Evolutionary conservation across 2,113 vertebrate genomes (phyloP), one percentile per base, ranked within the genome.

Genomic region (Mustela lutreola): DNA sequence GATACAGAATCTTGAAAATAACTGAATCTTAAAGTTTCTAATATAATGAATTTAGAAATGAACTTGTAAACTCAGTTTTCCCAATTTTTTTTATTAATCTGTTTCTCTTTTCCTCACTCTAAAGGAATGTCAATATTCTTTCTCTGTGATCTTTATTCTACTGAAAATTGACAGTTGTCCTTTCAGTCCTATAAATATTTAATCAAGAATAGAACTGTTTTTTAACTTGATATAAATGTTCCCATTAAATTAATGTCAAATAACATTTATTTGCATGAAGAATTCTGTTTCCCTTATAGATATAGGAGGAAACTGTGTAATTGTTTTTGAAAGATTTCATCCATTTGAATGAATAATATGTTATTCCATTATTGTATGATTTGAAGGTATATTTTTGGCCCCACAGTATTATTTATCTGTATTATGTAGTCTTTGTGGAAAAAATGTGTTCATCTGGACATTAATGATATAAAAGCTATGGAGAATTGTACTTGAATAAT

Each of bases 171-270:
- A 86, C 28, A 62, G 31, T 78, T 94, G 39, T 65, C 45, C 15
- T 82, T 85, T 94, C 15, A 89, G 11, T 75, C 42, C 63, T 96
- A 19, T 85, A 84, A 86, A 70, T 94, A 95, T 87, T 79, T 96
- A 94, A 89, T 88, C 56, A 91, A 89, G 11, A 91, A 58, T 65
- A 45, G 63, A 91, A 71, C 63, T 53, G 95, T 58, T 94, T 12
- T 76, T 9, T 94, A 28, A 33, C 31, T 80, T 15, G 26, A 82
- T 94, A 22, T 96, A 91, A 63, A 63, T 92, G 76, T 80, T 91
- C 5, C 6, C 62, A 73, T 82, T 93, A 62, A 89, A 75, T 88
- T 21, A 95, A 88, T 86, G 45, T 65, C 81, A 11, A 86, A 42
- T 87, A 81, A 91, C 18, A 36, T 65, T 79, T 90, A 86, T 76